These are phyloP conservation scores for Beris chalybata DNA, from an alignment of 2,888 invertebrate genomes.

Conservation along the genomic window DNA sequence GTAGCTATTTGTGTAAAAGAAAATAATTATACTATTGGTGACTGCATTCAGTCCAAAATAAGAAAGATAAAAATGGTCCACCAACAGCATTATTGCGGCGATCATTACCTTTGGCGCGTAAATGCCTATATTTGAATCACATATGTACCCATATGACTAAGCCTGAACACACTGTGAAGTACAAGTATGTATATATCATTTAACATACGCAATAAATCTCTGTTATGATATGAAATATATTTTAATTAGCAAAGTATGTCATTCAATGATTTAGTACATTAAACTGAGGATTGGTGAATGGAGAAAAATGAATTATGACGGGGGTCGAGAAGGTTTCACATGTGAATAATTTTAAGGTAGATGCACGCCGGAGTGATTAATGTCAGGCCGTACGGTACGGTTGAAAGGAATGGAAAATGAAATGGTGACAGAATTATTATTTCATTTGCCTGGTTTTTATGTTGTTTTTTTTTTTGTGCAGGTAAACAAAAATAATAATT, in stretches of 20 bases:
- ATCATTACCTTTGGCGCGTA: too few species aligned
- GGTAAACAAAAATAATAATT: too few species aligned
- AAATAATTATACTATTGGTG: too few species aligned
- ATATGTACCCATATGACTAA: too few species aligned
- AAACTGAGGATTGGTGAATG: conserved; percentile 15
- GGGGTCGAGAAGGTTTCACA: background rate
- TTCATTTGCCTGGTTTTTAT: too few species aligned
- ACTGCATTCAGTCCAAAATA: too few species aligned
- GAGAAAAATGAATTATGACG: conserved; percentile 16
- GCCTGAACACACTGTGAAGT: too few species aligned
- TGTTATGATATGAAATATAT: conserved; percentile 24
- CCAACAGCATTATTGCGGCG: too few species aligned
- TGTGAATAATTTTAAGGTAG: conserved; percentile 5
- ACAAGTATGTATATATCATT: conserved; percentile 10
- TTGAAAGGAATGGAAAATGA: background rate
- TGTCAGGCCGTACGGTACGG: background rate
- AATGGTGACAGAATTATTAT: conserved; percentile 22
- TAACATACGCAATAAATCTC: conserved; percentile 16
- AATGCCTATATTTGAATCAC: too few species aligned
- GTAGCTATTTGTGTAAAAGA: too few species aligned
- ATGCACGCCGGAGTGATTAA: conserved; percentile 12
- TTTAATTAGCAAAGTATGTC: conserved; percentile 22
- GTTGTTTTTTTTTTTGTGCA: too few species aligned
- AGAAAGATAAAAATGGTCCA: too few species aligned
- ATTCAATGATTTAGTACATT: conserved; percentile 10